phyloP scores from a whole-genome alignment of 2,113 vertebrate genomes.

The Vanacampus margaritifer region DNA sequence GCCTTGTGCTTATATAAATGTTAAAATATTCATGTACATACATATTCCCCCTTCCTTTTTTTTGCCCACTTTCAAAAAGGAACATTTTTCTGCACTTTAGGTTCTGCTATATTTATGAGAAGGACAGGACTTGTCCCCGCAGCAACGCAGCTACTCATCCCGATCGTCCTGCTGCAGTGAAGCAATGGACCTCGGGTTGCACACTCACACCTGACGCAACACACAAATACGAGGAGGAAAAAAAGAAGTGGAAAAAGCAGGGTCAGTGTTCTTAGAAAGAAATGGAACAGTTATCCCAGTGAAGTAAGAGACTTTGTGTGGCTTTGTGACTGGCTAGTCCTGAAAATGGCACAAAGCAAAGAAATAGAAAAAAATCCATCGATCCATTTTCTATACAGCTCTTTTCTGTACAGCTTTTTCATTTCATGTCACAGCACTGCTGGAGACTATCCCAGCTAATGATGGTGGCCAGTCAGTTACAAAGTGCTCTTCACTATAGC shows the following conservation, averaged over 20 bases:
- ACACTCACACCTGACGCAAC: conserved; percentile 23
- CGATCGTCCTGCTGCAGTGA: conserved; percentile 42
- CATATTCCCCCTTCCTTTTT: conserved; percentile 45
- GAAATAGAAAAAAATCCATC: not conserved
- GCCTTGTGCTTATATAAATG: conserved; percentile 54
- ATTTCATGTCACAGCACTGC: not conserved
- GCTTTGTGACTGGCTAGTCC: not conserved
- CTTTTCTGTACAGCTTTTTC: not conserved
- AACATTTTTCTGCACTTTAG: conserved; percentile 79
- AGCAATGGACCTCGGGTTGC: conserved; percentile 27
- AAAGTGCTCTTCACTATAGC: too few species aligned
- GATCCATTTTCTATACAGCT: not conserved
- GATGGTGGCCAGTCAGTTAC: too few species aligned
- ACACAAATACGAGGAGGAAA: conserved; percentile 15
- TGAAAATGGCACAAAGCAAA: not conserved
- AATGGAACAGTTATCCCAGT: not conserved
- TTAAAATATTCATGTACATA: conserved; percentile 74
- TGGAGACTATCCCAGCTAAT: too few species aligned
- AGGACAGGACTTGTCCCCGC: conserved; percentile 55
- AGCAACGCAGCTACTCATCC: conserved; percentile 62
- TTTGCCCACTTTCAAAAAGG: conserved; percentile 50
- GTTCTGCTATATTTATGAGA: conserved; percentile 76
- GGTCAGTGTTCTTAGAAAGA: conserved; percentile 47
- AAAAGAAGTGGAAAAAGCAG: conserved; percentile 8
- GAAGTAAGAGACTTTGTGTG: not conserved